Evolutionary conservation across 1,140 invertebrate genomes (phyloP), one percentile per base, ranked within the genome.

Genomic region (Drosophila nebulosa): DNA sequence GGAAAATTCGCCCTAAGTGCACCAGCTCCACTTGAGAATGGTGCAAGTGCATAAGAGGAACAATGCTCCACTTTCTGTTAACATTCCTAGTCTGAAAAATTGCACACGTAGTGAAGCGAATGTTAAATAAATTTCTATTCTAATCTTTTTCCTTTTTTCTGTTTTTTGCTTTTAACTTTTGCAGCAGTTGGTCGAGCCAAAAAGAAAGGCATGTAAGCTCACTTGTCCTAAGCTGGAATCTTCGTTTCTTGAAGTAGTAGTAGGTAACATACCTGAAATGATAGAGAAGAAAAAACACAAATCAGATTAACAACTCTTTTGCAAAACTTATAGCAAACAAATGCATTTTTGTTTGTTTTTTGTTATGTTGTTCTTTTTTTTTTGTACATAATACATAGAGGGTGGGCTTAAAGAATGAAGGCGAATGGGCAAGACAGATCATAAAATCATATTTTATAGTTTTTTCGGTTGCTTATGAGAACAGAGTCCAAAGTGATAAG

Each of bases 381-480:
- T 16, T n/a, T n/a, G n/a, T n/a, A n/a, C n/a, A n/a, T n/a, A n/a
- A n/a, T n/a, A n/a, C n/a, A n/a, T n/a, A n/a, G n/a, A n/a, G n/a
- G 21, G 18, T 58, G 30, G 27, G 57, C 57, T 26, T 39, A 22
- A 14, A n/a, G n/a, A n/a, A n/a, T n/a, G n/a, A n/a, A 1, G n/a
- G 57, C 9, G 12, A 30, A n/a, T 46, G 26, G 56, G 65, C 42
- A 79, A 79, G 77, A 67, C 61, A 64, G 71, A 75, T 75, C 70
- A 71, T 79, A 86, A 85, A 74, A 74, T 86, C 74, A 64, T 71
- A 80, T 78, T 68, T 86, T 77, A 84, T 85, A 61, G 46, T 16
- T 52, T 62, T 61, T 57, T 62, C 59, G 66, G 63, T 61, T 73
- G 62, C 39, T 59, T 64, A 74, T 71, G 39, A 9, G 39, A 64